Evolutionary conservation across 2,888 invertebrate species (phyloP).

Genomic region (Argyresthia albistria): DNA sequence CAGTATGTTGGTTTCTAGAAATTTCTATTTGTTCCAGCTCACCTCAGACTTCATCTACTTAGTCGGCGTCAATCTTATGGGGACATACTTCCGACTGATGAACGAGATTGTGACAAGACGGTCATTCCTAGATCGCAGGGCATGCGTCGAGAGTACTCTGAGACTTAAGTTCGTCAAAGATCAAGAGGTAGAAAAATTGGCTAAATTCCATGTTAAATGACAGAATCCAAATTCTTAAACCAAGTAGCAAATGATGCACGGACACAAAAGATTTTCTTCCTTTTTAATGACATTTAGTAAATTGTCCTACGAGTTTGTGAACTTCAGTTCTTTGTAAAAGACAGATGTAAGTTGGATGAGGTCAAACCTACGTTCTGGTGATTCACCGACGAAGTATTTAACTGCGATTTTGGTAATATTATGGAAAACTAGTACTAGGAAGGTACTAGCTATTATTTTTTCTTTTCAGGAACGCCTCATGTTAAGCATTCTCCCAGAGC

Average conservation of each 20-base stretch:
- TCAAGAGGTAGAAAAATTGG: conserved; percentile 74
- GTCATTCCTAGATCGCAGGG: conserved; percentile 89
- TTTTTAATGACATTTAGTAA: too few relatives aligned
- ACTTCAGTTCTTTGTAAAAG: too few relatives aligned
- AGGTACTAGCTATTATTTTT: background rate
- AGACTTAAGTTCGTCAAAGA: conserved; percentile 87
- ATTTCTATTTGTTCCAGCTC: conserved; percentile 57
- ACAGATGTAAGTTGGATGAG: background rate
- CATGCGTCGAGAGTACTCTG: conserved; percentile 88
- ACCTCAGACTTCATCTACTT: conserved; percentile 81
- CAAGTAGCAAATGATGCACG: too few relatives aligned
- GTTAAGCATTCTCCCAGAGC: conserved; percentile 88
- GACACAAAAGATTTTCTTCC: background rate
- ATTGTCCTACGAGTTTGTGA: too few relatives aligned
- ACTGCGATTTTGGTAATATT: too few relatives aligned
- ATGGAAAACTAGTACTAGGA: too few relatives aligned
- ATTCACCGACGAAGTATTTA: background rate
- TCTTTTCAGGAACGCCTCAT: conserved; percentile 82
- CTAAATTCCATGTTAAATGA: too few relatives aligned
- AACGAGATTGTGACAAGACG: conserved; percentile 89
- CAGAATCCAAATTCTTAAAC: too few relatives aligned
- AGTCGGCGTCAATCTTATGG: conserved; percentile 83
- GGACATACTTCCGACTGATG: conserved; percentile 90
- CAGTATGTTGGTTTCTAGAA: too few relatives aligned
- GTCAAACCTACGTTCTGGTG: background rate